Evolutionary conservation across 92 coral and sea anemone genomes (phyloP), one percentile per base, ranked within the genome.

Genomic region (Diadumene lineata): DNA sequence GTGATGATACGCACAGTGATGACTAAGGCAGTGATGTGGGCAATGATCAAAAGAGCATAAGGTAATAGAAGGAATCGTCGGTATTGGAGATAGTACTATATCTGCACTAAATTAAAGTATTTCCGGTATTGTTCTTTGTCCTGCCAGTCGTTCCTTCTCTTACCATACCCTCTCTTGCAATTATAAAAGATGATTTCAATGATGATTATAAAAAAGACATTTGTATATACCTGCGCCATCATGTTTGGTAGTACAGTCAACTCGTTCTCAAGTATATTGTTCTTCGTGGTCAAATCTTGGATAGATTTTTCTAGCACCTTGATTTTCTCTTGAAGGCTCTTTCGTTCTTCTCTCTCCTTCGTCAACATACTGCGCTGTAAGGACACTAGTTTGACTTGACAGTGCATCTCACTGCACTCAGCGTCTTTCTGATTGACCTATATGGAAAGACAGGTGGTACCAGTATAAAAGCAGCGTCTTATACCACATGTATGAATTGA

Each of bases 211-310:
- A 7, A 53, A 16, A 7, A 25, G 9, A 19, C 27, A 2, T 22
- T 24, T 6, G 31, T 22, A 2, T 57, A 27, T 71, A 71, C 76
- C 66, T 23, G 38, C 10, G 75, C 23, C 61, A 78, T 67, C 69
- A 78, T 68, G 28, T 60, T 69, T 0, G 82, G 82, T 0, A 78
- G 24, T 3, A 68, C 25, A 7, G 72, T 64, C 69, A 78, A 26
- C 60, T 78, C 82, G 27, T 67, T 66, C 31, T 78, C 82, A 50
- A 78, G 31, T 1, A 68, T 53, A 32, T 27, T 56, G 69, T 68
- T 78, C 43, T 67, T 68, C 0, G 82, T 78, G n/a, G 28, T 67
- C 50, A 78, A 69, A 24, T 78, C 82, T 66, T 55, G 74, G 1
- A 25, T 65, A 31, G 64, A 43, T 66, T 78, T 78, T 57, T 78